Percentiles rank a stretch among this genome's conserved stretches.
These are phyloP conservation scores for Chymomyza costata DNA, from an alignment of 1,140 invertebrate species.

Conservation along the genomic window DNA sequence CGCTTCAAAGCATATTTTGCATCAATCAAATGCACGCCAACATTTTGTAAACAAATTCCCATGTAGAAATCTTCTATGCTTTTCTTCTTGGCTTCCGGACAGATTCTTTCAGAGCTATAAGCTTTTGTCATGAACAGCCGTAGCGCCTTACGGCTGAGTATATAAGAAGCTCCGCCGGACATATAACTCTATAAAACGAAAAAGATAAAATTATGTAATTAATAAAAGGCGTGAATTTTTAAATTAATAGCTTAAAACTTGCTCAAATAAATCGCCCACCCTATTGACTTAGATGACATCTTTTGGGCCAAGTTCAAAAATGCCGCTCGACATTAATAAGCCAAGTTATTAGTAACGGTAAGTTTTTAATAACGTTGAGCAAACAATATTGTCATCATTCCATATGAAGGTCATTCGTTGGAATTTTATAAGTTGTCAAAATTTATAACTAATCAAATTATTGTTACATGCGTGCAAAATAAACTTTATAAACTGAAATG, in stretches of 20 bases:
- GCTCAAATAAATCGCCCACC: too few species aligned
- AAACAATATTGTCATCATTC: conserved; percentile 23
- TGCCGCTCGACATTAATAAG: not conserved
- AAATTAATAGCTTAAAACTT: not conserved
- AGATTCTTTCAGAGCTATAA: conserved; percentile 82
- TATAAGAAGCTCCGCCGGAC: conserved; percentile 95
- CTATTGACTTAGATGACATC: not conserved
- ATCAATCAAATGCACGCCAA: conserved; percentile 82
- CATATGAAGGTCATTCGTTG: conserved; percentile 30
- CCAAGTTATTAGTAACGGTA: conserved; percentile 32
- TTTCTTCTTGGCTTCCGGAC: conserved; percentile 79
- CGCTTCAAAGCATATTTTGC: conserved; percentile 23
- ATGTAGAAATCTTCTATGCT: conserved; percentile 96
- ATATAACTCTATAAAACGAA: conserved; percentile 87
- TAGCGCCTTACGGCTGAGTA: conserved; percentile 88
- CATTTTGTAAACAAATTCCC: conserved; percentile 91
- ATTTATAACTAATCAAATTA: too few species aligned
- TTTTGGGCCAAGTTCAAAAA: not conserved
- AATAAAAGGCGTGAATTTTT: too few species aligned
- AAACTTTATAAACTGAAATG: too few species aligned
- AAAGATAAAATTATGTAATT: not conserved
- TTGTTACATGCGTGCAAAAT: too few species aligned
- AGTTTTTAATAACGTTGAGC: too few species aligned
- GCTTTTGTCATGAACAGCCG: conserved; percentile 84
- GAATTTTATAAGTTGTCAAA: too few species aligned